phyloP scores from a whole-genome alignment of 2,113 vertebrate species.

The Cyanistes caeruleus region DNA sequence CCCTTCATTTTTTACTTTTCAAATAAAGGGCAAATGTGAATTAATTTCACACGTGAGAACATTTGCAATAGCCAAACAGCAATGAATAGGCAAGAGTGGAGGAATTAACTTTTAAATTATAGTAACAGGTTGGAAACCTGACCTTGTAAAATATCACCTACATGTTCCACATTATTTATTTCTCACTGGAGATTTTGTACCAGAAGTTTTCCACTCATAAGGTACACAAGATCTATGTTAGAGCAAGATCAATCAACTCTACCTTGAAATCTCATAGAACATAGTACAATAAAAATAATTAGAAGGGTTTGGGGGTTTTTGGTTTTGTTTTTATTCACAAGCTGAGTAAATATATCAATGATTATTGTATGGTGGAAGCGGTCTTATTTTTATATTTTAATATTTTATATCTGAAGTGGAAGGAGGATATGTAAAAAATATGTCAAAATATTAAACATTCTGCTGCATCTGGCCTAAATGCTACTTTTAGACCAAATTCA shows the following conservation, averaged over 20 bases:
- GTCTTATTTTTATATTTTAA: neutral
- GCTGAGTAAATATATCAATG: neutral
- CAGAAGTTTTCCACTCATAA: constrained; percentile 3
- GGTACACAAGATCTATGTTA: constrained; percentile 11
- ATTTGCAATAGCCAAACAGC: neutral
- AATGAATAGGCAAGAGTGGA: neutral
- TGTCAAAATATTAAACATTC: neutral
- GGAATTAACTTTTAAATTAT: constrained; percentile 22
- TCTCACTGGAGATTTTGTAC: constrained; percentile 6
- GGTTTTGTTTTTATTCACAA: neutral
- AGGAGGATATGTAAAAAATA: neutral
- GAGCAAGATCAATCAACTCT: neutral
- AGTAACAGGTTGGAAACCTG: neutral
- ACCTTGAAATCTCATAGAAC: neutral
- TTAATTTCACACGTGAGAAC: constrained; percentile 4
- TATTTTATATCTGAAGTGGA: neutral
- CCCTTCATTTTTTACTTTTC: neutral
- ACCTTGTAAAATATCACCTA: constrained; percentile 44
- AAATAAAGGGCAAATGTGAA: constrained; percentile 14
- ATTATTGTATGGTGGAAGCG: neutral
- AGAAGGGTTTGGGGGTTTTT: neutral
- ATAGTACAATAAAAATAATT: neutral
- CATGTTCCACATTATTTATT: constrained; percentile 37
- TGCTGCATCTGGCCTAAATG: neutral
- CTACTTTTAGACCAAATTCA: neutral